Percentiles rank a stretch among this genome's conserved stretches.
Conservation (phyloP, 2,888 invertebrate species). For the Alloplasta piceator region DNA sequence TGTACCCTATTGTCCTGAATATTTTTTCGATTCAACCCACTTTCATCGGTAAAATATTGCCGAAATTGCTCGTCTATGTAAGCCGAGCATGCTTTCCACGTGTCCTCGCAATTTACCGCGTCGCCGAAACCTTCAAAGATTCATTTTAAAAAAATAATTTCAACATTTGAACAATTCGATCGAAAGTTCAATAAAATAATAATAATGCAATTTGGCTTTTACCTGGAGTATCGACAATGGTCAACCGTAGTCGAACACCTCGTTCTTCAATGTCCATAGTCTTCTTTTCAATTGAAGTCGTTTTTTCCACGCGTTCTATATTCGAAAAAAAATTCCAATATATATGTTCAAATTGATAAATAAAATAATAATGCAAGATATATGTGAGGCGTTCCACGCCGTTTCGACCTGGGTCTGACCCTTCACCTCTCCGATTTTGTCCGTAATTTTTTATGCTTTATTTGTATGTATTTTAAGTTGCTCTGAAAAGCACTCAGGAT, state of each 20-base stretch:
- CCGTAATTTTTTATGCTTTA: too few relatives aligned
- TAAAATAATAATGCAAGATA: background rate
- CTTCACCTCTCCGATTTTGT: too few relatives aligned
- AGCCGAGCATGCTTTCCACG: slow-evolving; percentile 95
- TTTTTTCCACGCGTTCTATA: slow-evolving; percentile 86
- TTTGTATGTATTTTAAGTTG: too few relatives aligned
- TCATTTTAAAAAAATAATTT: background rate
- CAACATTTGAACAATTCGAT: too few relatives aligned
- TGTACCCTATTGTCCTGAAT: slow-evolving; percentile 98
- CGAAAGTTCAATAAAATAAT: too few relatives aligned
- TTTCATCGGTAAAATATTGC: slow-evolving; percentile 93
- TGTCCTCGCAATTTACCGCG: slow-evolving; percentile 96
- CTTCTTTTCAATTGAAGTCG: slow-evolving; percentile 87
- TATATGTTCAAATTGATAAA: slow-evolving; percentile 1
- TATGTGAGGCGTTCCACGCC: too few relatives aligned
- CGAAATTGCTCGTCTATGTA: slow-evolving; percentile 96
- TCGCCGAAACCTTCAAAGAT: slow-evolving; percentile 90
- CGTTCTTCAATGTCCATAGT: slow-evolving; percentile 98
- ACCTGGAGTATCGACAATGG: slow-evolving; percentile 97
- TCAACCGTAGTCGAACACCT: slow-evolving; percentile 94
- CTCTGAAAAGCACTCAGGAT: too few relatives aligned
- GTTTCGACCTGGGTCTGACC: too few relatives aligned
- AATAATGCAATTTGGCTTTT: slow-evolving; percentile 63
- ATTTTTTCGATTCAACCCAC: slow-evolving; percentile 96
- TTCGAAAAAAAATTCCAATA: slow-evolving; percentile 44